These are phyloP conservation scores for Trachelus stipa DNA, from an alignment of 2,888 invertebrate genomes.

Conservation along the genomic window DNA sequence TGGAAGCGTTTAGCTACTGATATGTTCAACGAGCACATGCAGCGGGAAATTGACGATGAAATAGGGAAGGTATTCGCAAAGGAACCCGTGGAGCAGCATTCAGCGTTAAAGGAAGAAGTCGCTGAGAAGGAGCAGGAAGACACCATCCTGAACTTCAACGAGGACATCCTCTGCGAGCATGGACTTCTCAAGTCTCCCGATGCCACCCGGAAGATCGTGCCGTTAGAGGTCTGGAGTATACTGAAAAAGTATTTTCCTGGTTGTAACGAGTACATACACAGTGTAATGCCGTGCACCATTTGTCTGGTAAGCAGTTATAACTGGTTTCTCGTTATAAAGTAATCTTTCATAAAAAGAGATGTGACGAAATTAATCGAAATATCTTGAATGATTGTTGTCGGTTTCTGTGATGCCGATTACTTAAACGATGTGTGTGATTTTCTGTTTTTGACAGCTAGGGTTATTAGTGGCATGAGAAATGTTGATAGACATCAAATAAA, in stretches of 20 bases:
- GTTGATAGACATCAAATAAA: too few species aligned
- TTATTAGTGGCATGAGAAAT: too few species aligned
- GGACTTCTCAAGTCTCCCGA: constrained; percentile 60
- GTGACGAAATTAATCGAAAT: too few species aligned
- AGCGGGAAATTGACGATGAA: constrained; percentile 44
- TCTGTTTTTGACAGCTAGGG: too few species aligned
- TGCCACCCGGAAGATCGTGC: constrained; percentile 66
- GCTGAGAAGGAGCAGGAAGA: constrained; percentile 59
- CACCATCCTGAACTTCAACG: constrained; percentile 68
- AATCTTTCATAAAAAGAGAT: not conserved
- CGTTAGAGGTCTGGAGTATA: constrained; percentile 68
- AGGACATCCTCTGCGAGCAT: constrained; percentile 70
- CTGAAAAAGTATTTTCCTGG: constrained; percentile 67
- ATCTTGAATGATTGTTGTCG: not conserved
- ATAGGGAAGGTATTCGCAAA: constrained; percentile 24
- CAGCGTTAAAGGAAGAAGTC: constrained; percentile 25
- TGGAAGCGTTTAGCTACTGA: constrained; percentile 69
- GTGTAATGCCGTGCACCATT: constrained; percentile 55
- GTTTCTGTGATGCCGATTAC: not conserved
- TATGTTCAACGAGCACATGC: constrained; percentile 50
- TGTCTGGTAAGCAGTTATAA: constrained; percentile 47
- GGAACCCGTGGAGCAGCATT: constrained; percentile 30
- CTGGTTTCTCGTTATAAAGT: not conserved
- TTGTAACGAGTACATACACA: constrained; percentile 59
- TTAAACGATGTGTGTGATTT: too few species aligned